Evolutionary conservation across 2,797 vertebrate species (phyloP), one percentile per base, ranked within the genome.

Genomic region (Adrianichthys oophorus): DNA sequence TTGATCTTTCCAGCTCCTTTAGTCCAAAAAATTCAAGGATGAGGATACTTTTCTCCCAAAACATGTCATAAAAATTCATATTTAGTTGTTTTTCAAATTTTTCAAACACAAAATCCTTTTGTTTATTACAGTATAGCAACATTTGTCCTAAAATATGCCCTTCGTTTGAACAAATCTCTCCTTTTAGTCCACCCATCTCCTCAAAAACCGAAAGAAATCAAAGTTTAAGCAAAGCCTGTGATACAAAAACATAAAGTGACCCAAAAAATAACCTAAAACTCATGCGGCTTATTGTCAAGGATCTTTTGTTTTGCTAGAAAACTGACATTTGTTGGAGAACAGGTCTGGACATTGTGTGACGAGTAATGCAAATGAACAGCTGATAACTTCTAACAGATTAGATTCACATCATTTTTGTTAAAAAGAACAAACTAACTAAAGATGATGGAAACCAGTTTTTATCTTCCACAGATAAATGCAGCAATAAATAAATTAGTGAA

Each of bases 241-340:
- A 52, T n/a, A 70, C 41, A 48, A 70, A 69, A 49, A 51, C 37
- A 70, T 74, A 85, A 85, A 85, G 82, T 82, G 80, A 79, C 55
- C 54, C 62, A 54, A 71, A 53, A 52, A 47, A 17, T 40, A 13
- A 37, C 10, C 32, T 4, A 37, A 37, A 37, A 13, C 32, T 26
- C 7, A 18, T 61, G 50, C 26, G 23, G 44, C 45, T 68, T 60
- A 56, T 14, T 26, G 24, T 32, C 52, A 42, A 42, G 16, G 48
- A 21, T 61, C 23, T 43, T 21, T 7, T 1, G 10, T 37, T 37
- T 37, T 37, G 10, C 32, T 13, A 37, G 2, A 37, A 37, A 37
- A 12, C 21, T 7, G 5, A 14, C 41, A 14, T 19, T 8, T 13
- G 32, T 24, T 23, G 24, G 46, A 40, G n/a, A 37, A 37, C 32